Evolutionary conservation across 2,888 invertebrate species (phyloP), one percentile per base, ranked within the genome.

Genomic region (Caradrina kadenii): DNA sequence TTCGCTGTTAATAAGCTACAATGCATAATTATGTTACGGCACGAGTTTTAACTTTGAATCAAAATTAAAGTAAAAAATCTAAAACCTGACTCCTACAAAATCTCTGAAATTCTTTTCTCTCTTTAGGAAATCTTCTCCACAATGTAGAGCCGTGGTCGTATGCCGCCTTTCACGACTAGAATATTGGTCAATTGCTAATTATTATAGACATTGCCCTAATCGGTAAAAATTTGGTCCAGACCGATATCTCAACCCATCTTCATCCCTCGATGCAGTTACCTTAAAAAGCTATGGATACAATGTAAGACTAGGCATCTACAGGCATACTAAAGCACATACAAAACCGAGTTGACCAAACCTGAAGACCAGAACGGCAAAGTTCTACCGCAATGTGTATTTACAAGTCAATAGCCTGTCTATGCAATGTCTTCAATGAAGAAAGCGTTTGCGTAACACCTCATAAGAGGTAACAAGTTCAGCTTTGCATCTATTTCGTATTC

Each of bases 391-490:
- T 71, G 59, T 68, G 69, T 73, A 81, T 83, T 80, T 69, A 76
- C 82, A 82, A 82, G 76, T 76, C 73, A 79, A 79, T 70, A 79
- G 81, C 67, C 63, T 73, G 74, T 69, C 70, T 72, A 62, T 60
- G 55, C 48, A 76, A 71, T 69, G 76, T 75, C 63, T 73, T 78
- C 76, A 82, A 81, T 81, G 79, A 87, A 81, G 87, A 87, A 82
- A 85, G 85, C 74, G 68, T 63, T 85, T 83, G 58, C 77, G 77
- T 65, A 85, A 81, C 56, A 50, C 26, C 50, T 64, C 80, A 73
- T 79, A 80, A 79, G 66, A 66, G 68, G 54, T 73, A 80, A 83
- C 82, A 83, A 82, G 85, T 86, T 85, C 83, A 86, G 63, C 77
- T 80, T 73, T 67, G 69, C 83, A 81, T 81, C 68, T 73, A 61